Conservation (phyloP, 2,888 invertebrate genomes). For the Apocheima hispidaria region DNA sequence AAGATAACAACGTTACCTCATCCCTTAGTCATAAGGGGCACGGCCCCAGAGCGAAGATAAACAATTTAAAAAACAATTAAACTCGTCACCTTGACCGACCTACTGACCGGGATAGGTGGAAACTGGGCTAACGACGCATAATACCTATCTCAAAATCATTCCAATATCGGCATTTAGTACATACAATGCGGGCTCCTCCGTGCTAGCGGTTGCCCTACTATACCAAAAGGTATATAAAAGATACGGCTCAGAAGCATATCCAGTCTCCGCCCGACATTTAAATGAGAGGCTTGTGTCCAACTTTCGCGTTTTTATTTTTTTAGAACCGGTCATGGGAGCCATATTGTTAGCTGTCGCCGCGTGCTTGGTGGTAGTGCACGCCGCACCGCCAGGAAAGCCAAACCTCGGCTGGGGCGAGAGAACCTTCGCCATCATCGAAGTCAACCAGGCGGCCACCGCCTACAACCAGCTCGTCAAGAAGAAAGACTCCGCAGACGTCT, state of each 20-base stretch:
- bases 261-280: conserved; percentile 72
- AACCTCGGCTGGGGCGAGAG: conserved; percentile 81
- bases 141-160: conserved; percentile 76
- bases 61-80: conserved; percentile 68
- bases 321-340: conserved; percentile 76
- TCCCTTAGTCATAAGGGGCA: conserved; percentile 46
- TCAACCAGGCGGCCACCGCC: conserved; percentile 81
- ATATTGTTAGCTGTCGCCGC: conserved; percentile 65
- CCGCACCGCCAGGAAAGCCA: conserved; percentile 75
- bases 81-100: conserved; percentile 77
- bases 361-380: conserved; percentile 55
- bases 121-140: conserved; percentile 81
- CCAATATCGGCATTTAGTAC: conserved; percentile 48
- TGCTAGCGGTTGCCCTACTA: conserved; percentile 84
- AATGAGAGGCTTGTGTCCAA: conserved; percentile 66
- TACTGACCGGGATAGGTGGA: conserved; percentile 72
- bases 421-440: conserved; percentile 79
- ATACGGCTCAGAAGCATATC: conserved; percentile 66
- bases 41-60: conserved; percentile 51
- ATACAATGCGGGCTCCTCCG: conserved; percentile 65
- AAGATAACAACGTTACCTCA: conserved; percentile 36
- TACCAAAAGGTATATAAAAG: conserved; percentile 78
- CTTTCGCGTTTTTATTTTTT: conserved; percentile 68
- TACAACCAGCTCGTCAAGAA: conserved; percentile 79
- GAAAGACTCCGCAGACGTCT: conserved; percentile 75